Evolutionary conservation across 1,140 invertebrate species (phyloP).

Genomic region (Idris sp.): DNA sequence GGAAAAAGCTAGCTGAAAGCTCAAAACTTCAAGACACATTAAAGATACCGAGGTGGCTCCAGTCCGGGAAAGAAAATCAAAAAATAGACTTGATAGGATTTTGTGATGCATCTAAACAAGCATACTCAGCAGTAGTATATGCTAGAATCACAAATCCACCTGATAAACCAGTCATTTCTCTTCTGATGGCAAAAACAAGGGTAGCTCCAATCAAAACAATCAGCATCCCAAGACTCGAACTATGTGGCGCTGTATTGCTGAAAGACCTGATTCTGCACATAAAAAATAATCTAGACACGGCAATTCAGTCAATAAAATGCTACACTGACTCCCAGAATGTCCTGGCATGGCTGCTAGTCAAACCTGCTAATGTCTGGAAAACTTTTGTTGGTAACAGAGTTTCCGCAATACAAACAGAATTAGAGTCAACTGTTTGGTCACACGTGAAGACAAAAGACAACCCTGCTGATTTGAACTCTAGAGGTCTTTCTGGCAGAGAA

Average conservation of each 20-base stretch:
- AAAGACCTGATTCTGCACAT: slow-evolving; percentile 7
- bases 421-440: no score
- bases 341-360: not conserved
- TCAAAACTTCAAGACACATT: not conserved
- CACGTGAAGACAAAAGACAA: no score
- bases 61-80: not conserved
- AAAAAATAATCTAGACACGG: not conserved
- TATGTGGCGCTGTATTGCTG: slow-evolving; percentile 24
- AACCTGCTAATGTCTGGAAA: not conserved
- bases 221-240: slow-evolving; percentile 35
- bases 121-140: slow-evolving; percentile 11
- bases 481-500: no score
- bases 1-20: not conserved
- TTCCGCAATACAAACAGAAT: not conserved
- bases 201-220: slow-evolving; percentile 58
- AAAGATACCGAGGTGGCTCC: not conserved
- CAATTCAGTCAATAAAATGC: not conserved
- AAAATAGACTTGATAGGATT: slow-evolving; percentile 1
- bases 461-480: no score
- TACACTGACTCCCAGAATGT: not conserved
- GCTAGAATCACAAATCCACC: not conserved
- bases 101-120: slow-evolving; percentile 1
- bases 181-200: slow-evolving; percentile 65
- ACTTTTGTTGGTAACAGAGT: not conserved
- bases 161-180: not conserved